Conservation (phyloP, 2,888 invertebrate species). For the Palloptera scutellata region DNA sequence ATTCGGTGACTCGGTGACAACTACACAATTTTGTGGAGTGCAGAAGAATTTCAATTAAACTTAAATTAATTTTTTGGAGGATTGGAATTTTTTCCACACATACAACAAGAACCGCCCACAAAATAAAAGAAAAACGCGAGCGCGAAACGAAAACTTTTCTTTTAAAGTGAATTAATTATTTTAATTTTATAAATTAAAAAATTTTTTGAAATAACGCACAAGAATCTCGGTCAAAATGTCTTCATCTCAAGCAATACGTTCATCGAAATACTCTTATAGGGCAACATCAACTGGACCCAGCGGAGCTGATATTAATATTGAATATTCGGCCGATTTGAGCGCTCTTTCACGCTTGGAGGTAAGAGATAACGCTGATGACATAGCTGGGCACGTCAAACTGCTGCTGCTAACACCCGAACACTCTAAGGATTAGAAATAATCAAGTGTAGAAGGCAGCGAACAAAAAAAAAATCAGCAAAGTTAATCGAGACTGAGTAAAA, state of each 20-base stretch:
- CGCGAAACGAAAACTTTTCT: slow-evolving; percentile 41
- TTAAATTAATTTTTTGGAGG: slow-evolving; percentile 23
- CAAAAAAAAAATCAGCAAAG: neutral
- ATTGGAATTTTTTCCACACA: slow-evolving; percentile 21
- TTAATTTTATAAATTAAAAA: slow-evolving; percentile 34
- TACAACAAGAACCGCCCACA: slow-evolving; percentile 27
- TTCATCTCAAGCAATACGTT: slow-evolving; percentile 80
- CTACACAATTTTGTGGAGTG: slow-evolving; percentile 57
- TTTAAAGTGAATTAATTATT: slow-evolving; percentile 36
- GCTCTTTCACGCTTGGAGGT: slow-evolving; percentile 96
- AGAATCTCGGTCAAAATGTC: slow-evolving; percentile 67
- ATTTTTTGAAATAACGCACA: slow-evolving; percentile 25
- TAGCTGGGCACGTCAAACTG: neutral
- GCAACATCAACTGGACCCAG: slow-evolving; percentile 84
- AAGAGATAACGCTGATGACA: slow-evolving; percentile 63
- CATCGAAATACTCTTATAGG: slow-evolving; percentile 92
- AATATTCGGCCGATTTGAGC: slow-evolving; percentile 92
- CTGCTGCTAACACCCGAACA: slow-evolving; percentile 25
- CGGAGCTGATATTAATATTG: slow-evolving; percentile 91
- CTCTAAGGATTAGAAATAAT: slow-evolving; percentile 22
- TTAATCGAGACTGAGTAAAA: slow-evolving; percentile 5
- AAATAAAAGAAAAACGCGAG: slow-evolving; percentile 35
- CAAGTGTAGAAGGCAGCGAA: neutral
- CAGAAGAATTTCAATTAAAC: slow-evolving; percentile 35
- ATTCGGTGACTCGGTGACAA: slow-evolving; percentile 65